Evolutionary conservation across 2,888 invertebrate genomes (phyloP), one percentile per base, ranked within the genome.

Genomic region (Troides aeacus): DNA sequence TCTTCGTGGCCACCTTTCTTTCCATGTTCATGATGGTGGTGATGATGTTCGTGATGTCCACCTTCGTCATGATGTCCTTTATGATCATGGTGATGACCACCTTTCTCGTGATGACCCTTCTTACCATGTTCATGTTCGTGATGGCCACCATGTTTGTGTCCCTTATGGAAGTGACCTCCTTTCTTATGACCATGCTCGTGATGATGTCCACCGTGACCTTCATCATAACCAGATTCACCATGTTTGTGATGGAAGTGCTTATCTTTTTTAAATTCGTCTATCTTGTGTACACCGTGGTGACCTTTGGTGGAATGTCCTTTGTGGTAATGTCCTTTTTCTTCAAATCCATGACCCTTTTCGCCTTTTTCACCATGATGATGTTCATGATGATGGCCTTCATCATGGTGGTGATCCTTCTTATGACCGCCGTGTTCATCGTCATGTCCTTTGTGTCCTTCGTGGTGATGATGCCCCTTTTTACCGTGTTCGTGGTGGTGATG

Each of bases 221-320:
- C 96, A 82, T 97, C 95, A 80, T 94, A 94, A 0, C 96, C 96
- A 67, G 94, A 94, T 75, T 96, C 95, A 77, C 97, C 96, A 77
- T 96, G 95, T 84, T 97, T 96, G 77, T 97, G 96, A 84, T 95
- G 96, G 94, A 96, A 97, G 83, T 97, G 96, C 79, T 97, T 96
- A 78, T 97, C 94, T 83, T 97, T 97, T 83, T 96, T 96, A 88
- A 94, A 96, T 84, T 97, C 97, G 85, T 97, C 96, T 83, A 96
- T 83, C 84, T 97, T 97, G 88, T 97, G 96, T 1, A 97, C 94
- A 75, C 96, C 95, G 81, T 97, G 97, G 78, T 96, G 96, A 64
- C 97, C 97, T 83, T 97, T 96, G 71, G 96, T 97, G 77, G 95
- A 95, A 88, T 97, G 97, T 0, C 97, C 97, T 79, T 97, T 97